Evolutionary conservation across 2,888 invertebrate species (phyloP).

Genomic region (Eupithecia centaureata): DNA sequence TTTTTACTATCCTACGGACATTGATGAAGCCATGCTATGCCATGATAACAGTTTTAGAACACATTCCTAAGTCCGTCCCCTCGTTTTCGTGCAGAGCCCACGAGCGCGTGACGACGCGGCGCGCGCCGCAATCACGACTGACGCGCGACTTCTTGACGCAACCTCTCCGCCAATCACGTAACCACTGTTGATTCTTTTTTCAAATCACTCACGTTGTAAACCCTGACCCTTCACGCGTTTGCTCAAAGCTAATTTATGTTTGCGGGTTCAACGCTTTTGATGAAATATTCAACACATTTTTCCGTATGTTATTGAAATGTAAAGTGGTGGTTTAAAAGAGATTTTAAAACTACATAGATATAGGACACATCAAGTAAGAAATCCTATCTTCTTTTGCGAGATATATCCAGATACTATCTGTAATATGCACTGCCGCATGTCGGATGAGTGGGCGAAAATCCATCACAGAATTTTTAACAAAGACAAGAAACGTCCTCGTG

Average conservation of each 20-base stretch:
- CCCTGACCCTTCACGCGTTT: conserved; percentile 12
- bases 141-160: conserved; percentile 76
- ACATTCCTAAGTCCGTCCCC: conserved; percentile 57
- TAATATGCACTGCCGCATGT: no score
- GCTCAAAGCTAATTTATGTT: background rate
- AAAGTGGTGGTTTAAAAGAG: background rate
- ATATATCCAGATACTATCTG: background rate
- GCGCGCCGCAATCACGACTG: conserved; percentile 79
- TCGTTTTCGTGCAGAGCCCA: conserved; percentile 72
- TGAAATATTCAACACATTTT: background rate
- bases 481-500: no score
- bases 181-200: conserved; percentile 35
- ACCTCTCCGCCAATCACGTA: conserved; percentile 51
- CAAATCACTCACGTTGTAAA: conserved; percentile 8
- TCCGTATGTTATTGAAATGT: background rate
- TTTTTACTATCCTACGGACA: no score
- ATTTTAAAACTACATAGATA: background rate
- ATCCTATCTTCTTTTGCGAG: background rate
- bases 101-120: conserved; percentile 76
- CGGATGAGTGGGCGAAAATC: no score
- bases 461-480: no score
- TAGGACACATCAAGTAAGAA: background rate
- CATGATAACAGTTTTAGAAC: background rate
- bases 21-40: background rate
- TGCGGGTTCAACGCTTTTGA: background rate